Conservation (phyloP, 2,888 invertebrate genomes). For the Patella ulyssiponensis region DNA sequence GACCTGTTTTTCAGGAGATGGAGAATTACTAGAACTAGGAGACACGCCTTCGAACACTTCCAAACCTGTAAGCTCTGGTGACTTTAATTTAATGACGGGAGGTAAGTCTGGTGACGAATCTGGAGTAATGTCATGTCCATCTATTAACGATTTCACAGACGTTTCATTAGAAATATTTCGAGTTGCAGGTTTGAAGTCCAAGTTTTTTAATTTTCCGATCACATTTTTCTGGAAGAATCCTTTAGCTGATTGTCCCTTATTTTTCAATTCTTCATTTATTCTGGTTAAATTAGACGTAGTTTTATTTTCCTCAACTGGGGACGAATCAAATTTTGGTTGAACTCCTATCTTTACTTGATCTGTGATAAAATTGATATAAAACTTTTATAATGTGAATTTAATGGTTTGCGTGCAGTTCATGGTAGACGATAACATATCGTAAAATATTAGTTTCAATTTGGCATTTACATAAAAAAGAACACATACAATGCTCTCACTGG, state of each 20-base stretch:
- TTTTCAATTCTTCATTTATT: too few species aligned
- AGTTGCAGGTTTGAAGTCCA: constrained; percentile 15
- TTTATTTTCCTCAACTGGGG: too few species aligned
- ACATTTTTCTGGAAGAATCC: constrained; percentile 30
- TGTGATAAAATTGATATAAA: too few species aligned
- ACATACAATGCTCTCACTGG: too few species aligned
- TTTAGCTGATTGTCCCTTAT: constrained; percentile 1
- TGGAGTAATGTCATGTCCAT: constrained; percentile 10
- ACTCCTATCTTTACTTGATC: too few species aligned
- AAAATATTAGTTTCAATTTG: too few species aligned
- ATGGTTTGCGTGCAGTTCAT: too few species aligned
- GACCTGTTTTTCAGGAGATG: background rate
- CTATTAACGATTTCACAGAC: background rate
- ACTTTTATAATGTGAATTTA: too few species aligned
- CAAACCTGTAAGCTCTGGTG: constrained; percentile 47
- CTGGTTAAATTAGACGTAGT: too few species aligned
- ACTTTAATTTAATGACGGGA: constrained; percentile 52
- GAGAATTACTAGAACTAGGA: background rate
- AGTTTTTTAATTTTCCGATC: constrained; percentile 25
- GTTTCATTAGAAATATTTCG: background rate
- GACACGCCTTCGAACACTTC: constrained; percentile 26
- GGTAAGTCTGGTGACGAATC: constrained; percentile 45
- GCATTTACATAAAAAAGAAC: too few species aligned
- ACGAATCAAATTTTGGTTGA: too few species aligned
- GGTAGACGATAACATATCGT: too few species aligned